Percentiles rank a stretch among this genome's conserved stretches.
Evolutionary conservation across 2,888 invertebrate genomes (phyloP).

Genomic region (Fragum sueziense): DNA sequence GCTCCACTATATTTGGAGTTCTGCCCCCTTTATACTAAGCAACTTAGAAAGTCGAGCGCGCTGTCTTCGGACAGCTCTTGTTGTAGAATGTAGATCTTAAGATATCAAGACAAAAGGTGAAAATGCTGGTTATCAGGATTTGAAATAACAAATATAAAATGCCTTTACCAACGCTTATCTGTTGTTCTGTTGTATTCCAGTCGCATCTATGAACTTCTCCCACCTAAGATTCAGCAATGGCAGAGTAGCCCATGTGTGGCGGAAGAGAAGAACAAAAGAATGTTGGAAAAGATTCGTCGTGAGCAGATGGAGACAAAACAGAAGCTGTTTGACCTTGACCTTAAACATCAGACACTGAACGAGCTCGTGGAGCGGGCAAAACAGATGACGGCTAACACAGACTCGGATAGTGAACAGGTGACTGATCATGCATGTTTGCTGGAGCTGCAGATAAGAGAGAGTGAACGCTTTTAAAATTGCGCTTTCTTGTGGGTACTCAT

Average conservation of each 20-base stretch:
- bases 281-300: conserved; percentile 87
- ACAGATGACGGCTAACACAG: conserved; percentile 83
- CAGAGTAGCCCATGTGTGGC: conserved; percentile 92
- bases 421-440: too few species aligned
- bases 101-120: neutral
- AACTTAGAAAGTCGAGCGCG: too few species aligned
- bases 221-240: conserved; percentile 96
- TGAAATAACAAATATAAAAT: too few species aligned
- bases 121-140: neutral
- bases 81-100: too few species aligned
- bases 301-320: conserved; percentile 91
- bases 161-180: too few species aligned
- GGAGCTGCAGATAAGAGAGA: too few species aligned
- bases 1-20: too few species aligned
- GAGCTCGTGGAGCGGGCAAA: conserved; percentile 90
- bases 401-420: conserved; percentile 47
- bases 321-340: conserved; percentile 85
- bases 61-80: too few species aligned
- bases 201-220: conserved; percentile 87
- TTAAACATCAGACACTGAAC: conserved; percentile 87
- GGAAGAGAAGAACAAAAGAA: conserved; percentile 89
- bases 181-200: conserved; percentile 66
- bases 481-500: too few species aligned
- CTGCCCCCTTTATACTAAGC: too few species aligned
- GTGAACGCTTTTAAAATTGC: too few species aligned